phyloP scores from a whole-genome alignment of 2,888 invertebrate species.

The Operophtera brumata region DNA sequence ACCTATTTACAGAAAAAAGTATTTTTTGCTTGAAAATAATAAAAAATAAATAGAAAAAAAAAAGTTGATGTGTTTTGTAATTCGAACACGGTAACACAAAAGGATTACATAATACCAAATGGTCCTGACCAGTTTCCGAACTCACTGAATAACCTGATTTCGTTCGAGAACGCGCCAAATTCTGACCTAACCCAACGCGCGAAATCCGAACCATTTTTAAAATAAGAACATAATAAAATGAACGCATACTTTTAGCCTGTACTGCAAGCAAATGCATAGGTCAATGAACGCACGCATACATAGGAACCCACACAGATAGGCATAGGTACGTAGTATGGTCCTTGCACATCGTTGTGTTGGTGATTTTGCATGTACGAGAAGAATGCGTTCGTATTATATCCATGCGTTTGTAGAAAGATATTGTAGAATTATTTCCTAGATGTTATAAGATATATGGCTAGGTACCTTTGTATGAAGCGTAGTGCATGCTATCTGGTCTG shows the following conservation, averaged over 20 bases:
- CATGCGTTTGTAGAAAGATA: conserved; percentile 72
- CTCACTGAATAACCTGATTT: conserved; percentile 31
- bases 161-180: conserved; percentile 35
- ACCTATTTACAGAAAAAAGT: no score
- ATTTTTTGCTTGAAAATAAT: no score
- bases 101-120: conserved; percentile 44
- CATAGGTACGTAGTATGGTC: conserved; percentile 51
- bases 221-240: conserved; percentile 80
- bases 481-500: conserved; percentile 43
- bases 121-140: conserved; percentile 42
- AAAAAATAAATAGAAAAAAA: no score
- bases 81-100: conserved; percentile 45
- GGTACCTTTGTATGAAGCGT: conserved; percentile 43
- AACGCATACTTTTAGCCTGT: conserved; percentile 80
- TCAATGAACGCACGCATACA: conserved; percentile 72
- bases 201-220: conserved; percentile 74
- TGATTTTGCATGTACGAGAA: conserved; percentile 78
- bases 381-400: conserved; percentile 74
- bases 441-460: conserved; percentile 48
- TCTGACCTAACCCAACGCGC: conserved; percentile 76
- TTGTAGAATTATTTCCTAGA: conserved; percentile 80
- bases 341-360: conserved; percentile 55
- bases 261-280: conserved; percentile 78
- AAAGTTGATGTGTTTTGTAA: conserved; percentile 18
- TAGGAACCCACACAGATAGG: conserved; percentile 45